These are phyloP conservation scores for Danionella cerebrum DNA, from an alignment of 2,113 vertebrate genomes.

Conservation along the genomic window DNA sequence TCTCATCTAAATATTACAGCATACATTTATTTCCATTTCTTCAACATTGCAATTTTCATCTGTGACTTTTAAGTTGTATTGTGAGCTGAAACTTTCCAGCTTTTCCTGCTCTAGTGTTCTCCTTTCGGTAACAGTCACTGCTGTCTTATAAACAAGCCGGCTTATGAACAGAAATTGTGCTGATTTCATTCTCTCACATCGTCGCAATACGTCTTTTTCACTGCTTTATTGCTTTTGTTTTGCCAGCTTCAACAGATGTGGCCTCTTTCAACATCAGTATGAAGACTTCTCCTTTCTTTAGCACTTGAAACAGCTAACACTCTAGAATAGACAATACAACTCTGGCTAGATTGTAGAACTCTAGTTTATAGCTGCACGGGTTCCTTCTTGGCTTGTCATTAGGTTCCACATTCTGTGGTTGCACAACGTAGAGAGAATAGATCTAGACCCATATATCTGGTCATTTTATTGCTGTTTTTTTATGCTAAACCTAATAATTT, in stretches of 20 bases:
- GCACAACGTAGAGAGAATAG: background rate
- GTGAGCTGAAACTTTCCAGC: background rate
- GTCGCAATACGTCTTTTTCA: conserved; percentile 40
- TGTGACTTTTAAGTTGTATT: conserved; percentile 4
- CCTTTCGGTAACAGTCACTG: background rate
- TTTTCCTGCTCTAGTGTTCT: background rate
- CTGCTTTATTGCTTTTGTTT: conserved; percentile 14
- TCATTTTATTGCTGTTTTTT: too few species aligned
- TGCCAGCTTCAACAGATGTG: conserved; percentile 54
- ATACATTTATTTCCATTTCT: background rate
- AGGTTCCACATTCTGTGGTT: background rate
- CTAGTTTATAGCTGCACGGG: background rate
- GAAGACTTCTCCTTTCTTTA: conserved; percentile 49
- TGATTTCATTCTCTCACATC: conserved; percentile 28
- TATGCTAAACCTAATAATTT: conserved; percentile 6
- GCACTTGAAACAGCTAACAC: conserved; percentile 28
- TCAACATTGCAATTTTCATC: background rate
- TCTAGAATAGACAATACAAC: background rate
- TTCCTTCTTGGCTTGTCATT: background rate
- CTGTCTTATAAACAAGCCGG: conserved; percentile 12
- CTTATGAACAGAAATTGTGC: background rate
- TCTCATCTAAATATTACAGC: too few species aligned
- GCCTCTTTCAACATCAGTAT: conserved; percentile 55
- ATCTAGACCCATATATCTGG: background rate
- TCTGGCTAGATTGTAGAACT: background rate